Evolutionary conservation across 2,113 vertebrate species (phyloP).

Genomic region (Myrmecobius fasciatus): DNA sequence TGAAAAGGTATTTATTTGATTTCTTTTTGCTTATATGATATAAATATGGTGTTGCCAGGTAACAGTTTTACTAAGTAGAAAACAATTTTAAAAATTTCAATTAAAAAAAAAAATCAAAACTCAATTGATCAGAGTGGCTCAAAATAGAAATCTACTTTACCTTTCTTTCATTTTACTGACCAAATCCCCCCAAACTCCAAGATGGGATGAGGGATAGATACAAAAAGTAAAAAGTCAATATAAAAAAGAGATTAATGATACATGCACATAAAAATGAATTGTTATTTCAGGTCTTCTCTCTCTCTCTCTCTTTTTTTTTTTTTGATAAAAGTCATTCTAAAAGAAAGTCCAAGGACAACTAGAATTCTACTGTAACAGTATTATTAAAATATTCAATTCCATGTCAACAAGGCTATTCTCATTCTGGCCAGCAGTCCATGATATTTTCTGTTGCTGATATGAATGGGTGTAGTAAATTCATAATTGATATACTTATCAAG

Average conservation of each 20-base stretch:
- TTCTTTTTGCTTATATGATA: neutral
- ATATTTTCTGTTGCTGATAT: neutral
- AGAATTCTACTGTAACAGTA: neutral
- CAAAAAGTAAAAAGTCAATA: neutral
- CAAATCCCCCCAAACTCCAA: neutral
- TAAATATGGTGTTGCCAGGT: neutral
- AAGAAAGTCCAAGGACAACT: neutral
- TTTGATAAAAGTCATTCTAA: neutral
- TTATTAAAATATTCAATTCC: neutral
- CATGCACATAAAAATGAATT: neutral
- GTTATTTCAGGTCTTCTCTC: neutral
- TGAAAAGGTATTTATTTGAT: neutral
- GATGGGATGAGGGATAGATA: neutral
- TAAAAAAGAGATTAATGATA: neutral
- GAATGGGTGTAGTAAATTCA: neutral
- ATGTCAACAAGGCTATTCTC: neutral
- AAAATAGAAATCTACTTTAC: neutral
- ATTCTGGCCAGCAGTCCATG: too few species aligned
- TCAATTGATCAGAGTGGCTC: neutral
- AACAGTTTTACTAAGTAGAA: neutral
- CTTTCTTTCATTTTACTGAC: neutral
- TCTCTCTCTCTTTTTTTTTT: too few species aligned
- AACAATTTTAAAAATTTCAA: neutral
- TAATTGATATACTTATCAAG: neutral
- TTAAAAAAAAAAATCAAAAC: neutral